These are phyloP conservation scores for Drosophila navojoa DNA, from an alignment of 1,140 invertebrate species.

Conservation along the genomic window DNA sequence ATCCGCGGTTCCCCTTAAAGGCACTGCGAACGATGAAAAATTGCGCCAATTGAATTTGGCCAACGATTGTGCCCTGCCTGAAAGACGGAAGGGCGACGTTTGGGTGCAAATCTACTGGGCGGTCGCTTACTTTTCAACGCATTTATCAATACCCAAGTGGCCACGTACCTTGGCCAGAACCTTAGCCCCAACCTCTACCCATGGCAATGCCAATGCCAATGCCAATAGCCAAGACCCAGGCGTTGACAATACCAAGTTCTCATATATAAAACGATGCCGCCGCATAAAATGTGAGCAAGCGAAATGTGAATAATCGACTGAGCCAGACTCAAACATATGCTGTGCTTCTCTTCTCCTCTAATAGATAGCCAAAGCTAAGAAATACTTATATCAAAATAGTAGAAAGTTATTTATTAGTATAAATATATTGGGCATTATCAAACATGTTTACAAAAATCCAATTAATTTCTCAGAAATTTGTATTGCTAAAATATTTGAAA, in stretches of 20 bases:
- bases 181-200: slow-evolving; percentile 12
- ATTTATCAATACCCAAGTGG: slow-evolving; percentile 82
- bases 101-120: slow-evolving; percentile 73
- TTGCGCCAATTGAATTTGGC: slow-evolving; percentile 82
- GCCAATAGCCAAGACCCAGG: slow-evolving; percentile 25
- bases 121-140: slow-evolving; percentile 80
- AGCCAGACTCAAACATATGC: slow-evolving; percentile 20
- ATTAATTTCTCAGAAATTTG: no score
- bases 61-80: slow-evolving; percentile 67
- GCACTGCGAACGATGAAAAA: slow-evolving; percentile 70
- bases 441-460: no score
- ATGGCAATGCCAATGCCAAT: slow-evolving; percentile 13
- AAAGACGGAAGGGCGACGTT: slow-evolving; percentile 44
- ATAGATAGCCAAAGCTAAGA: no score
- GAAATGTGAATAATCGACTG: slow-evolving; percentile 47
- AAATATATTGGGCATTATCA: no score
- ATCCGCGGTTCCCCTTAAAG: slow-evolving; percentile 68
- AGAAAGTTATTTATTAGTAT: no score
- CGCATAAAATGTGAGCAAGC: slow-evolving; percentile 13
- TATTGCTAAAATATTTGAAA: no score
- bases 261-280: slow-evolving; percentile 25
- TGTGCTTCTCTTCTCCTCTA: slow-evolving; percentile 15
- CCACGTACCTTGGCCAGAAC: slow-evolving; percentile 11
- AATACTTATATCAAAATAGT: not conserved
- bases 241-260: slow-evolving; percentile 69